Evolutionary conservation across 2,113 vertebrate genomes (phyloP).

Genomic region (Xiphophorus maculatus): DNA sequence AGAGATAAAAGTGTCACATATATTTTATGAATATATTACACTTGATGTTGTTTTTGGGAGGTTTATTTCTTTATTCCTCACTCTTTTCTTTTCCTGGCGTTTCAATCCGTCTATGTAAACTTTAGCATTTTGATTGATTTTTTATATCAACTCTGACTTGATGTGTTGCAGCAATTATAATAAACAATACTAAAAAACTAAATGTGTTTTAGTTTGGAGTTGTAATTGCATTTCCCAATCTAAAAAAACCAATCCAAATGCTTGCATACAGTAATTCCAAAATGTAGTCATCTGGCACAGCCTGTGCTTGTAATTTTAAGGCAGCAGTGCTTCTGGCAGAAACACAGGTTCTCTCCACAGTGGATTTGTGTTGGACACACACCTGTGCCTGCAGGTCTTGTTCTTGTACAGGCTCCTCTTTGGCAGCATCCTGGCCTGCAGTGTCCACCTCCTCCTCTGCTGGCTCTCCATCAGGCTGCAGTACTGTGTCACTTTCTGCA

Average conservation of each 20-base stretch:
- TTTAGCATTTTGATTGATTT: no score
- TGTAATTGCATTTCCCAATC: neutral
- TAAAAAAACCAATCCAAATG: neutral
- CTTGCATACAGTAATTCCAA: neutral
- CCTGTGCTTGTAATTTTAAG: conserved; percentile 10
- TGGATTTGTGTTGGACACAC: conserved; percentile 35
- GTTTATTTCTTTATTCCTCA: no score
- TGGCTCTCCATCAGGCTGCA: conserved; percentile 41
- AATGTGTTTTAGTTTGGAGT: no score
- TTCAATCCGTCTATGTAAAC: no score
- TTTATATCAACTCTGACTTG: no score
- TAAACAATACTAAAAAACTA: no score
- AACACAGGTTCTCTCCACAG: conserved; percentile 18
- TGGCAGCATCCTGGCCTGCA: conserved; percentile 18
- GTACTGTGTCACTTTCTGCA: conserved; percentile 74
- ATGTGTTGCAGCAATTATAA: no score
- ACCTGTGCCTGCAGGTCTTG: conserved; percentile 79
- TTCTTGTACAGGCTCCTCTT: conserved; percentile 43
- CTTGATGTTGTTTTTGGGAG: no score
- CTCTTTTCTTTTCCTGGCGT: no score
- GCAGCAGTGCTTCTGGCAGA: conserved; percentile 25
- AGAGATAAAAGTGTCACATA: no score
- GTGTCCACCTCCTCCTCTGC: conserved; percentile 30
- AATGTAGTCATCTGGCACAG: neutral
- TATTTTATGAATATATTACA: no score